phyloP scores from a whole-genome alignment of 2,888 invertebrate species.

The Trichacis sp. region DNA sequence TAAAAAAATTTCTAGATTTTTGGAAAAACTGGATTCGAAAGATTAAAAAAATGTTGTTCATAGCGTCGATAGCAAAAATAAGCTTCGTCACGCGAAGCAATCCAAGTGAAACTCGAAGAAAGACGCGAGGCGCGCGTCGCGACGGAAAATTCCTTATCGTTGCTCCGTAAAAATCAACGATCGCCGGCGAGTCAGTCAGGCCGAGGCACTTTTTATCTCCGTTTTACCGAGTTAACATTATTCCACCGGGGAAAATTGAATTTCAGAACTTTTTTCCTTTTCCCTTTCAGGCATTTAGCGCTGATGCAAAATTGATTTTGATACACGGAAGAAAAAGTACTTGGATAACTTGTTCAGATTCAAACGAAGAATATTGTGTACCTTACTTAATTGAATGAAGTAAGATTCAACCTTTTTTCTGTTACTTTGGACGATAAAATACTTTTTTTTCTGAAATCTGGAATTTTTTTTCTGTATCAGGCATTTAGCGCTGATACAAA shows the following conservation, averaged over 20 bases:
- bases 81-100: constrained; percentile 21
- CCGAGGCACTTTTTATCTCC: constrained; percentile 4
- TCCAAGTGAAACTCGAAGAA: constrained; percentile 27
- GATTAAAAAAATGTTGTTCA: constrained; percentile 12
- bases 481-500: too few species aligned
- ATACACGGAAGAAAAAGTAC: too few species aligned
- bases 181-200: constrained; percentile 36
- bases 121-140: constrained; percentile 32
- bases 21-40: constrained; percentile 9
- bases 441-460: too few species aligned
- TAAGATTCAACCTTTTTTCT: too few species aligned
- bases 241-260: not conserved
- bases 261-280: not conserved
- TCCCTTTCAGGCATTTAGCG: too few species aligned
- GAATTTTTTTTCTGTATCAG: not conserved
- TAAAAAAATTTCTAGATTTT: too few species aligned
- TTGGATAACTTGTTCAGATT: too few species aligned
- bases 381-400: too few species aligned
- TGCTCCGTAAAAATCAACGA: constrained; percentile 48
- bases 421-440: too few species aligned
- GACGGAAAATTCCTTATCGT: constrained; percentile 55
- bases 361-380: too few species aligned
- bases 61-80: constrained; percentile 18
- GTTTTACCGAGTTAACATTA: not conserved
- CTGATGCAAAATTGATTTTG: not conserved